Base-by-base conservation (phyloP, 2,888 invertebrate genomes). In the Microctonus brassicae region DNA sequence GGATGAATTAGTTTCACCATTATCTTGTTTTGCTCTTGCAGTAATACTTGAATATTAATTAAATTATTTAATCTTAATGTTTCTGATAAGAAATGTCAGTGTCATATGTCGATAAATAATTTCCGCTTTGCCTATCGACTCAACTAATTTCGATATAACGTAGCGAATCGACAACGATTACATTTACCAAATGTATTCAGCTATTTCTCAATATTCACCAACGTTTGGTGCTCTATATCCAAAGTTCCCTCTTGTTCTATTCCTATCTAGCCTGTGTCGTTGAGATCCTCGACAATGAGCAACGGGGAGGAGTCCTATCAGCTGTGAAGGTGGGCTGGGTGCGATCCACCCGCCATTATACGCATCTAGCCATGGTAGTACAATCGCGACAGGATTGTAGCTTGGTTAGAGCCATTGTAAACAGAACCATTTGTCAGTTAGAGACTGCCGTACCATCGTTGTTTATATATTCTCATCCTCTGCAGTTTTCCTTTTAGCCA, bases 371-470 rank as follows among this genome's bases (percentile, higher is more conserved):
- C 58, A 75, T 65, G 57, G 62, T 55, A 55, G 55, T 71, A 55
- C 66, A 53, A 67, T 67, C 66, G 57, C 53, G 67, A 29, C 62
- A 62, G 52, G 67, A 33, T 13, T 53, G 36, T 58, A 67, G 57
- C 26, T 53, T 24, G 34, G 75, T 77, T 71, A 74, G 72, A 75
- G 53, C 78, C 78, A 77, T 82, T 82, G 81, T 80, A 82, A 82
- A 83, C 80, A 82, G 78, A 81, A 76, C 80, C 80, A 82, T 82
- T 82, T 82, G 81, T 82, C 82, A 82, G 78, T 68, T 66, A 58
- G 72, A 64, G 73, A 74, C 66, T 70, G 64, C 69, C 39, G 53
- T 70, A 67, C 71, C 71, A 72, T 70, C 74, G 61, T 67, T 69
- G n/a, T n/a, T 71, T 55, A 47, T 67, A 69, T 69, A 70, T 66